Evolutionary conservation across 2,797 vertebrate genomes (phyloP).

Genomic region (Zalophus californianus): DNA sequence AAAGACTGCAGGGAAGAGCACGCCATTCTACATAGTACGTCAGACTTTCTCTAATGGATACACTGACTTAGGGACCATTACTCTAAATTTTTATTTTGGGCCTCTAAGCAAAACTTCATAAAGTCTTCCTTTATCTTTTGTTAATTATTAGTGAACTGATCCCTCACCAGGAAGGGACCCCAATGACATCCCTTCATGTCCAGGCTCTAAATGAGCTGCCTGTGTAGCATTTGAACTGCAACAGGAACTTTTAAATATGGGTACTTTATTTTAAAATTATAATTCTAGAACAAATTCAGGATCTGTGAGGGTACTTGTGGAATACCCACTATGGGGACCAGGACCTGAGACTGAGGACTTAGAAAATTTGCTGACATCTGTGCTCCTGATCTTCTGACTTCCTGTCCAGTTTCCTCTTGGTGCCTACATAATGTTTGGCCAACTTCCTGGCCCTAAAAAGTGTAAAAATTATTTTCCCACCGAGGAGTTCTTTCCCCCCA

Average conservation of each 20-base stretch:
- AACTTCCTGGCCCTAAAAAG: conserved; percentile 23
- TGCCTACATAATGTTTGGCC: background rate
- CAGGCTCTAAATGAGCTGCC: background rate
- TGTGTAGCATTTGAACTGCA: background rate
- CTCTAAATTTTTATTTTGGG: background rate
- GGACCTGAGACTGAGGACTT: background rate
- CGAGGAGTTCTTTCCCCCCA: background rate
- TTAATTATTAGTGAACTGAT: background rate
- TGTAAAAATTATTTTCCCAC: background rate
- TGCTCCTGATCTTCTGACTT: background rate
- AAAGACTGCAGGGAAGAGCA: background rate
- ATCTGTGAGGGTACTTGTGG: background rate
- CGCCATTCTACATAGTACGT: no score
- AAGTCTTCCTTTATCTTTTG: background rate
- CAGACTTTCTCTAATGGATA: background rate
- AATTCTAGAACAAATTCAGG: background rate
- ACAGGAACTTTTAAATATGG: background rate
- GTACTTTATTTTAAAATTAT: background rate
- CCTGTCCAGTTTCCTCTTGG: background rate
- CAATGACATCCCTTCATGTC: background rate
- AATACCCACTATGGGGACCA: background rate
- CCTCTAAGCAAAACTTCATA: background rate
- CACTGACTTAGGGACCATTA: background rate
- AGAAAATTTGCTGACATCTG: background rate
- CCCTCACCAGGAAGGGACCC: background rate